Base-by-base conservation (phyloP, 2,797 vertebrate genomes). In the Sebastes glaucus region DNA sequence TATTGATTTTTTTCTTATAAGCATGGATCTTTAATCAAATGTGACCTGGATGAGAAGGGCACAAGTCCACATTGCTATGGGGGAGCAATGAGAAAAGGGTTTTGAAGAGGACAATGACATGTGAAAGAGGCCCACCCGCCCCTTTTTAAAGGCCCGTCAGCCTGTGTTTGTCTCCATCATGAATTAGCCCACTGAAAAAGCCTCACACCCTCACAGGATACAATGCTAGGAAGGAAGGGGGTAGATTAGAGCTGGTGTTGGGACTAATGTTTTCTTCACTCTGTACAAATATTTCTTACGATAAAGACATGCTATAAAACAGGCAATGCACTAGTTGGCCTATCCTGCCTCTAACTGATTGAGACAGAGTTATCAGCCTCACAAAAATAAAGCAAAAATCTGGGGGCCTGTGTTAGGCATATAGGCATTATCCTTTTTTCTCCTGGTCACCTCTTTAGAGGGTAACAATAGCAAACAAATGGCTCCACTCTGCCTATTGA, bases 141-240 rank as follows among this genome's bases (percentile, higher is more conserved):
- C 75, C 79, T 28, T 86, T 92, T 88, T 83, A 91, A 92, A 90
- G 81, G 81, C 82, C 85, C 88, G 91, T 90, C 94, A 89, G 82
- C 23, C 82, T 63, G 71, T 92, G 87, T 93, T 94, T 94, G 91
- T 91, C 82, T 92, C 81, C 61, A 49, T 81, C 88, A 86, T 94
- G 90, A 93, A 94, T 93, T 92, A 94, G 73, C 78, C 72, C 60
- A 59, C 76, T 88, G 81, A 89, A 90, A 91, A 90, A 87, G 70
- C 79, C 80, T 88, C 77, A 86, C 90, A 80, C 93, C 93, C 92
- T 93, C 80, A 77, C 72, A 78, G 86, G 86, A 87, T 78, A 95
- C 94, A 95, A 94, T 94, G 80, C 71, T 20, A 90, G 92, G 94
- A 95, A 95, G 94, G 92, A 94, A 93, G 84, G 84, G 86, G 79